Conservation (phyloP, 2,888 invertebrate species). For the Sminthurinus aureus region DNA sequence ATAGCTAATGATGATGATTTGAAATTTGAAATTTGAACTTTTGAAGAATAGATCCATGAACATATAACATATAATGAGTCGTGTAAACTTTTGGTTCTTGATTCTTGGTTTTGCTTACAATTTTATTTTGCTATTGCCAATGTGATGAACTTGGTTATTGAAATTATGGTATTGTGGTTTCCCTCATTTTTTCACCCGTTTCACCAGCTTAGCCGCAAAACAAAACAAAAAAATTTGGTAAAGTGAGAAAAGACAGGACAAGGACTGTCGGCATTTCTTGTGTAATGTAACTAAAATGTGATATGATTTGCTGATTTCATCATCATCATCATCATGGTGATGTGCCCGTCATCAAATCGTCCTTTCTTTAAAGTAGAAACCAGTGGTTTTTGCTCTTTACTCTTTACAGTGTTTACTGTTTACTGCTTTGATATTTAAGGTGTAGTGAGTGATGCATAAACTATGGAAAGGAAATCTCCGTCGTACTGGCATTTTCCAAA, state of each 20-base stretch:
- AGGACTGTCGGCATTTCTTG: background rate
- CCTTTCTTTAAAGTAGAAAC: no score
- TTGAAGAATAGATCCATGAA: background rate
- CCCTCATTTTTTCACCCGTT: background rate
- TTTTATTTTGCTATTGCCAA: background rate
- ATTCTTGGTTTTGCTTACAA: background rate
- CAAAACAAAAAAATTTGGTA: background rate
- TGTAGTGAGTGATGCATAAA: no score
- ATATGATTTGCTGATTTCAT: background rate
- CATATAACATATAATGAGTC: background rate
- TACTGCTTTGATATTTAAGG: no score
- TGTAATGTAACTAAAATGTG: background rate
- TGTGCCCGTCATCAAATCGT: background rate
- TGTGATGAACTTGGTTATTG: background rate
- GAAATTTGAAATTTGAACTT: background rate
- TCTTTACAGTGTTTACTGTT: no score
- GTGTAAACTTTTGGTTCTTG: background rate
- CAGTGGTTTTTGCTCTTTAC: no score
- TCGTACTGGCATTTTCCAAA: no score
- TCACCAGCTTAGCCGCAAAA: constrained; percentile 1
- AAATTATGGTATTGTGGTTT: background rate
- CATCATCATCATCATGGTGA: no score
- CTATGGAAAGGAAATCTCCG: no score
- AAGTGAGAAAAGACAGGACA: background rate
- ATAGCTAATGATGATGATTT: background rate